phyloP scores from a whole-genome alignment of 2,888 invertebrate genomes.

The Nebria salina region DNA sequence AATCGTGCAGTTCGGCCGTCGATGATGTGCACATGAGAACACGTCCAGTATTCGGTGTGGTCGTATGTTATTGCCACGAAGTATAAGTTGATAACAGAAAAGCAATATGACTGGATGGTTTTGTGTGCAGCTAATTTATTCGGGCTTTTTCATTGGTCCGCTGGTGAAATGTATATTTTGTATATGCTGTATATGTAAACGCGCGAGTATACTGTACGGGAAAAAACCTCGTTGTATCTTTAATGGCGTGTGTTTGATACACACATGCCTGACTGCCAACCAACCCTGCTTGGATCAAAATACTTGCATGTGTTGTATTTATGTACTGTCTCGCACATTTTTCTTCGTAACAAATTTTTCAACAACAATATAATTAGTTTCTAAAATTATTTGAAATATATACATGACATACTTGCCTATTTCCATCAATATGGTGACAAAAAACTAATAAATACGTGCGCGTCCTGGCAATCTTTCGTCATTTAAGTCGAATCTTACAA shows the following conservation, averaged over 20 bases:
- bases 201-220: constrained; percentile 6
- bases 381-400: background rate
- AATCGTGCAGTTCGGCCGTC: constrained; percentile 38
- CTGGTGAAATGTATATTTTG: constrained; percentile 45
- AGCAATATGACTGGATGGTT: constrained; percentile 50
- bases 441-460: too few relatives aligned
- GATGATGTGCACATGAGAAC: background rate
- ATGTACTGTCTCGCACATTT: background rate
- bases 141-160: constrained; percentile 49
- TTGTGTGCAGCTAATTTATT: constrained; percentile 50
- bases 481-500: too few relatives aligned
- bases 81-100: constrained; percentile 50
- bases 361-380: background rate
- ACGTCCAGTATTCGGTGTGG: constrained; percentile 22
- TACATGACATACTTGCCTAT: background rate
- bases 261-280: constrained; percentile 10
- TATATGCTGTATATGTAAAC: background rate
- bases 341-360: background rate
- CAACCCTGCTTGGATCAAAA: constrained; percentile 20
- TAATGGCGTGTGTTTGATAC: constrained; percentile 31
- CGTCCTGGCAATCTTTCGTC: too few relatives aligned
- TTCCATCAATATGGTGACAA: too few relatives aligned
- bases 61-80: constrained; percentile 49
- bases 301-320: constrained; percentile 25
- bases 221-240: constrained; percentile 4